Conservation (phyloP, 2,888 invertebrate species). For the Nezara viridula region DNA sequence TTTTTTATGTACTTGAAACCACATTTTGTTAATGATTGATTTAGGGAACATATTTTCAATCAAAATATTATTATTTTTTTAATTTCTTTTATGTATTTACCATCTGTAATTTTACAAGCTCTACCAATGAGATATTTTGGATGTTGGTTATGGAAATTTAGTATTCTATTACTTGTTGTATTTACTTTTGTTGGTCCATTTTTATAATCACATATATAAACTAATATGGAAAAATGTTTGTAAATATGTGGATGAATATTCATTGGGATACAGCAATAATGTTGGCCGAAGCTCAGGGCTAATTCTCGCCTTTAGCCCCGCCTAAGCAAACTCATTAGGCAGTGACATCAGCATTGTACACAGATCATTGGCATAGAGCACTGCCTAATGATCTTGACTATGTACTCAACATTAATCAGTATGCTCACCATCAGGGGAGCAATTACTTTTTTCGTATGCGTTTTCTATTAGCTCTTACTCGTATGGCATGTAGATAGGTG, state of each 20-base stretch:
- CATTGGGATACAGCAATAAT: background rate
- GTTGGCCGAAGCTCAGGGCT: background rate
- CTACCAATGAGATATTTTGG: no score
- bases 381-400: background rate
- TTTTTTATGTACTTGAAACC: no score
- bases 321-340: constrained; percentile 23
- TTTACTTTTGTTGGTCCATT: no score
- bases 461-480: background rate
- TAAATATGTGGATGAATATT: background rate
- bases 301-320: background rate
- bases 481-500: no score
- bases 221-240: background rate
- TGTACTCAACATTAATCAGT: background rate
- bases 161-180: no score
- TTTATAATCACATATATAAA: background rate
- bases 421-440: background rate
- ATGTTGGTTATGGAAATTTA: no score
- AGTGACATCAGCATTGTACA: constrained; percentile 19
- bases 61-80: no score
- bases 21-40: no score
- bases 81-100: no score
- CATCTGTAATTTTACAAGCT: no score
- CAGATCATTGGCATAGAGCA: constrained; percentile 27
- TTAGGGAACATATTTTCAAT: no score
- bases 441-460: no score